A percentile compares a stretch with the other conserved stretches of the same genome.
These are phyloP conservation scores for Ellobius talpinus DNA, from an alignment of 2,113 vertebrate species.

Conservation along the genomic window DNA sequence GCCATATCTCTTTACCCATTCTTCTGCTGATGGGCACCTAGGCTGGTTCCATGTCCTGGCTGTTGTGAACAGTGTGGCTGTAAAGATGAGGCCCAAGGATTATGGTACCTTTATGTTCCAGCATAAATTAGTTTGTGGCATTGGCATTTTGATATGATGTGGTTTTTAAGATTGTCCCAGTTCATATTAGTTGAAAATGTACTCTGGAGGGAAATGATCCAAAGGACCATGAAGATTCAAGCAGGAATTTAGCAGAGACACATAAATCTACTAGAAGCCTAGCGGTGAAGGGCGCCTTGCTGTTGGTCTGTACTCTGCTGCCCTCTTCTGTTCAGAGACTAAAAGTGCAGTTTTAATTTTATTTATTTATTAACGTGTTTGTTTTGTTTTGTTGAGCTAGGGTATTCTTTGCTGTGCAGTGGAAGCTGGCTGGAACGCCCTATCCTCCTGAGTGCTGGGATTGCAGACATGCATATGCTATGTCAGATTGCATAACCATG, in stretches of 20 bases:
- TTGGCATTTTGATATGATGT: not conserved
- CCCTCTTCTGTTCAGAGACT: constrained; percentile 57
- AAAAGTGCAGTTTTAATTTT: not conserved
- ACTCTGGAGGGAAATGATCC: not conserved
- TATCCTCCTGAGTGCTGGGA: not conserved
- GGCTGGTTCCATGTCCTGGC: not conserved
- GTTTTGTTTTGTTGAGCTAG: not conserved
- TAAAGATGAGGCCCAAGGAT: not conserved
- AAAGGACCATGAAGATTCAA: not conserved
- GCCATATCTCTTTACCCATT: not conserved
- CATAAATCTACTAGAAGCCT: not conserved
- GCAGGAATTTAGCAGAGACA: not conserved
- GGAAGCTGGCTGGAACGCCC: too few species aligned
- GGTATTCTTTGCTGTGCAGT: not conserved
- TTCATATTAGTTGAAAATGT: not conserved
- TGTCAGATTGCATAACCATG: not conserved
- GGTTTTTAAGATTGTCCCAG: not conserved
- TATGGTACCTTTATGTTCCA: not conserved
- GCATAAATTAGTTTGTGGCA: not conserved
- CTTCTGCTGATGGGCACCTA: not conserved
- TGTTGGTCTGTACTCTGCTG: constrained; percentile 43
- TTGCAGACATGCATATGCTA: not conserved
- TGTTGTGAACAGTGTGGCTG: not conserved
- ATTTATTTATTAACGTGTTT: not conserved
- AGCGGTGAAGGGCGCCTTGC: rapidly evolving